These are phyloP conservation scores for Geopemphigus sp. DNA, from an alignment of 1,140 invertebrate genomes.

Conservation along the genomic window DNA sequence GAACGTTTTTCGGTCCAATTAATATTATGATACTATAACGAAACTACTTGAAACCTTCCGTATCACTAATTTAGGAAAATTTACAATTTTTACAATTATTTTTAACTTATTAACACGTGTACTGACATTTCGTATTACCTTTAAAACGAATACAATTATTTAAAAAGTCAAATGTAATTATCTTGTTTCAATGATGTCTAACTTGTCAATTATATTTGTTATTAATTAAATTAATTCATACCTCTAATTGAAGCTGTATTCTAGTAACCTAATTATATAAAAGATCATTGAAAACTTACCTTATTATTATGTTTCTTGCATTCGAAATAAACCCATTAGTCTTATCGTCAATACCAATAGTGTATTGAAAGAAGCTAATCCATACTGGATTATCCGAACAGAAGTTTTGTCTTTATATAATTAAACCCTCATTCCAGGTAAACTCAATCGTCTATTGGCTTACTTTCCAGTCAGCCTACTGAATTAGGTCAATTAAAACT, in stretches of 20 bases:
- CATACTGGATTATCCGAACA: slow-evolving; percentile 15
- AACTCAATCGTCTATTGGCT: slow-evolving; percentile 1
- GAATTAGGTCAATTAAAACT: slow-evolving; percentile 31
- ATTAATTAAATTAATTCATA: slow-evolving; percentile 4
- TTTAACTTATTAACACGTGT: too few relatives aligned
- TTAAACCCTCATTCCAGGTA: not conserved
- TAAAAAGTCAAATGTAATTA: not conserved
- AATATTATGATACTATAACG: too few relatives aligned
- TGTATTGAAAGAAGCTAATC: slow-evolving; percentile 19
- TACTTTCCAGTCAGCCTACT: not conserved
- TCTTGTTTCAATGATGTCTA: not conserved
- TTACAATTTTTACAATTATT: too few relatives aligned
- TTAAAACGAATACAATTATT: too few relatives aligned
- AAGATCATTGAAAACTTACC: not conserved
- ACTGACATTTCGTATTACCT: too few relatives aligned
- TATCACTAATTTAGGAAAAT: too few relatives aligned
- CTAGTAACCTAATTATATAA: not conserved
- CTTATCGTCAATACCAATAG: slow-evolving; percentile 24
- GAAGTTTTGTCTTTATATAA: slow-evolving; percentile 32
- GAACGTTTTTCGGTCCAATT: too few relatives aligned
- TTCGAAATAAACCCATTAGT: slow-evolving; percentile 7
- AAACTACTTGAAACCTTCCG: too few relatives aligned
- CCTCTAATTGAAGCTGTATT: too few relatives aligned
- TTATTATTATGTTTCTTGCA: slow-evolving; percentile 24
- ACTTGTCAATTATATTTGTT: not conserved